Conservation (phyloP, 2,888 invertebrate genomes). For the Drosophila picticornis region DNA sequence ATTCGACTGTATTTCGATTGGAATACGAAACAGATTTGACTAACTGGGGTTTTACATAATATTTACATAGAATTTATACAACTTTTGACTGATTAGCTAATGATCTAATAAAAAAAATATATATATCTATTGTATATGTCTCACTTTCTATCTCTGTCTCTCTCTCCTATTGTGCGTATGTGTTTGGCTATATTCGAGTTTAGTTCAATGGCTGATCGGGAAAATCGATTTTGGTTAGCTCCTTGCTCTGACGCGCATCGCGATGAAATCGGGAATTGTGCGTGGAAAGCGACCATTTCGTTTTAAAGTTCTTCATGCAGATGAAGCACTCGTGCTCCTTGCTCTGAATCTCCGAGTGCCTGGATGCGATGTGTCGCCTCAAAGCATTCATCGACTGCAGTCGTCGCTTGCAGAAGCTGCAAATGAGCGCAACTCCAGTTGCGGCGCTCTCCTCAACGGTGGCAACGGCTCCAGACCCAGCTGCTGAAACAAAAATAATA, state of each 20-base stretch:
- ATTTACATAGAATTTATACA: not conserved
- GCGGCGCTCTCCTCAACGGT: constrained; percentile 38
- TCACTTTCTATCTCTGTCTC: constrained; percentile 20
- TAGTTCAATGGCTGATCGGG: constrained; percentile 31
- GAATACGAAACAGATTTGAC: not conserved
- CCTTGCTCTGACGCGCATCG: constrained; percentile 78
- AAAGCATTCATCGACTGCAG: constrained; percentile 83
- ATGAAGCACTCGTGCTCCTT: constrained; percentile 82
- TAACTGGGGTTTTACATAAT: not conserved
- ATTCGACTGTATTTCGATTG: not conserved
- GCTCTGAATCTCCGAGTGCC: constrained; percentile 82
- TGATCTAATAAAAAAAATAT: not conserved
- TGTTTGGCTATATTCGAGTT: not conserved
- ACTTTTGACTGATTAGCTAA: not conserved
- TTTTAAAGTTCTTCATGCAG: constrained; percentile 84
- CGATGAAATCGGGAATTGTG: constrained; percentile 85
- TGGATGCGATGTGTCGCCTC: constrained; percentile 83
- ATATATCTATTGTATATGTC: not conserved
- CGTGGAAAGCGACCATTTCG: constrained; percentile 85
- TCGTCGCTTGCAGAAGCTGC: constrained; percentile 81
- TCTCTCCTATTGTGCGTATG: not conserved
- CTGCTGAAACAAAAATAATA: constrained; percentile 21
- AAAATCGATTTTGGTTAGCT: constrained; percentile 82
- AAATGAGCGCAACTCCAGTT: constrained; percentile 66
- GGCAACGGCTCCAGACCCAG: not conserved